These are phyloP conservation scores for Diceros bicornis DNA, from an alignment of 2,797 vertebrate species.

Conservation along the genomic window DNA sequence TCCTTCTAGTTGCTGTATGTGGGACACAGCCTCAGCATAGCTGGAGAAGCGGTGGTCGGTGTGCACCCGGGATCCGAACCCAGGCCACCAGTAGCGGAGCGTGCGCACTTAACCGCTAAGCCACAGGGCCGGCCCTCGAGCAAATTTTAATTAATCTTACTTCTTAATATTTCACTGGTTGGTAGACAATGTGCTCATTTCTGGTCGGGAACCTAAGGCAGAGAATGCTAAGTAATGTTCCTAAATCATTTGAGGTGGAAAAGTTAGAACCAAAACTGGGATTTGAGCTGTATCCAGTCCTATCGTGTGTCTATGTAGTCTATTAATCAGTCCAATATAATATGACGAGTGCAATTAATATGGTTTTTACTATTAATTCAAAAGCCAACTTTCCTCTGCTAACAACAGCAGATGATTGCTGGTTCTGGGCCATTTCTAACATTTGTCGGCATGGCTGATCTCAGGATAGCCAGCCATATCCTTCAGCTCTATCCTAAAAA, in stretches of 20 bases:
- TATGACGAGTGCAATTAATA: not conserved
- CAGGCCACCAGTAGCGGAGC: too few species aligned
- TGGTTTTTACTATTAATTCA: not conserved
- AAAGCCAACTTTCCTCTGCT: conserved; percentile 30
- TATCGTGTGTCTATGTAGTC: not conserved
- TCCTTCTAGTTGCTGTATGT: too few species aligned
- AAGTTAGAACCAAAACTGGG: not conserved
- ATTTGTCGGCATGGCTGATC: not conserved
- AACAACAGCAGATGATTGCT: not conserved
- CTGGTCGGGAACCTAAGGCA: not conserved
- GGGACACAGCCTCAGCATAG: too few species aligned
- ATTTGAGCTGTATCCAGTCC: not conserved
- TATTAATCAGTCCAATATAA: not conserved
- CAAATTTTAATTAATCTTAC: conserved; percentile 41
- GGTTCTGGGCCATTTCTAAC: not conserved
- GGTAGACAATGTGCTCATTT: not conserved
- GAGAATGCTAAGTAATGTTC: not conserved
- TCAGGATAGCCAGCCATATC: not conserved
- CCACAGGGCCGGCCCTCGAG: not conserved
- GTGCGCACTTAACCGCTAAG: too few species aligned
- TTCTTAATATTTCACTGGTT: not conserved
- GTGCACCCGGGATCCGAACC: too few species aligned
- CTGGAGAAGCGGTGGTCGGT: too few species aligned
- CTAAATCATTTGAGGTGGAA: not conserved
- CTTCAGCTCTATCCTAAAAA: not conserved